These are phyloP conservation scores for Drosophila prosaltans DNA, from an alignment of 1,140 invertebrate genomes.

Conservation along the genomic window DNA sequence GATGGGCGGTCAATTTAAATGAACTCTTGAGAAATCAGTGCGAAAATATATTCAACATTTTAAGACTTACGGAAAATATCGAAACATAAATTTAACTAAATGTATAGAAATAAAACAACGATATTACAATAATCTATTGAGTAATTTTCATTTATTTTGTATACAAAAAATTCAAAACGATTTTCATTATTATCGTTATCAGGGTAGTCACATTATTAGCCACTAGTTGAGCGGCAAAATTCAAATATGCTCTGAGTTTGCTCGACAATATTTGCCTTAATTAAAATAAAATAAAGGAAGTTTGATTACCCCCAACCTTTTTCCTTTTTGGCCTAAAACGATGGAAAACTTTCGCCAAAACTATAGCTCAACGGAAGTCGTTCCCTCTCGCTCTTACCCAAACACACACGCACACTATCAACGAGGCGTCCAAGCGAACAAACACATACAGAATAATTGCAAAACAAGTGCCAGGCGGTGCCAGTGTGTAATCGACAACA, in stretches of 20 bases:
- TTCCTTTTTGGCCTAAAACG: conserved; percentile 1
- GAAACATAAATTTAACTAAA: no score
- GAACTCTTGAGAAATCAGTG: no score
- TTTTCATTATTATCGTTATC: background rate
- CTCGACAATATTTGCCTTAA: background rate
- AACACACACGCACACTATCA: conserved; percentile 30
- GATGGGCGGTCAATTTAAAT: no score
- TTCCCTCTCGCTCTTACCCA: conserved; percentile 17
- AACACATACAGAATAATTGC: conserved; percentile 63
- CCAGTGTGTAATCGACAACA: conserved; percentile 69
- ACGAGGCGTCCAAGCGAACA: conserved; percentile 22
- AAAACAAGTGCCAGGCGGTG: conserved; percentile 69
- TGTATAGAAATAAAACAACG: no score
- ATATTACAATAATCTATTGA: no score
- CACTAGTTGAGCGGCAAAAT: background rate
- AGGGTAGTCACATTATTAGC: background rate
- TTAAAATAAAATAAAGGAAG: background rate
- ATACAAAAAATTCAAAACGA: no score
- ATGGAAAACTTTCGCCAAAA: conserved; percentile 15
- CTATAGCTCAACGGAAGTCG: conserved; percentile 48
- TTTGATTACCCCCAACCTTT: background rate
- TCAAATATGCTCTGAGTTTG: background rate
- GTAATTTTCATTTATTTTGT: no score
- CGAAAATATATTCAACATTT: no score
- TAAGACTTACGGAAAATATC: no score